These are phyloP conservation scores for Xiphophorus maculatus DNA, from an alignment of 2,113 vertebrate genomes.

Conservation along the genomic window DNA sequence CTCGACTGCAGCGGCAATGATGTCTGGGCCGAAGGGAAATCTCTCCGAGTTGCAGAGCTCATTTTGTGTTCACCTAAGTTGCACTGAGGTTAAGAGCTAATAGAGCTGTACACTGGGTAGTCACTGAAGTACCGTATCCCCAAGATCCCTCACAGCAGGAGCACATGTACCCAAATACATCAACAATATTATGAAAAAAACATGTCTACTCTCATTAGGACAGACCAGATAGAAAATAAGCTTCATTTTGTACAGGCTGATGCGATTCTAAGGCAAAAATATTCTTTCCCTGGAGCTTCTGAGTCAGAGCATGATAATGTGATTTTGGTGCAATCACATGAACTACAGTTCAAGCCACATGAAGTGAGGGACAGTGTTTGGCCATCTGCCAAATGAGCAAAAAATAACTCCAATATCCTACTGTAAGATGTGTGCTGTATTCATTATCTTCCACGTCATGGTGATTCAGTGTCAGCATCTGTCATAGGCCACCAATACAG, in stretches of 20 bases:
- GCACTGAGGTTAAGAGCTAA: conserved; percentile 64
- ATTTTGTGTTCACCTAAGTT: conserved; percentile 59
- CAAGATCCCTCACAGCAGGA: conserved; percentile 6
- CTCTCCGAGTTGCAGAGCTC: conserved; percentile 49
- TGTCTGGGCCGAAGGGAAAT: conserved; percentile 62
- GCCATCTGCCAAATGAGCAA: conserved; percentile 25
- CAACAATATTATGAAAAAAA: conserved; percentile 34
- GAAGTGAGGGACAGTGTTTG: conserved; percentile 33
- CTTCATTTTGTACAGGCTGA: conserved; percentile 49
- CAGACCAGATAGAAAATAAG: conserved; percentile 15
- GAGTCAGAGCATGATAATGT: conserved; percentile 64
- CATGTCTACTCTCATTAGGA: conserved; percentile 10
- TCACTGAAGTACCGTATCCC: conserved; percentile 34
- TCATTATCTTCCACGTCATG: conserved; percentile 45
- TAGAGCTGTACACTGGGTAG: conserved; percentile 40
- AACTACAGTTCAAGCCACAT: conserved; percentile 31
- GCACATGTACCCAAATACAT: conserved; percentile 17
- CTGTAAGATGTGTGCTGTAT: conserved; percentile 29
- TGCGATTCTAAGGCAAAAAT: conserved; percentile 40
- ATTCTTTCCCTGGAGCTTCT: conserved; percentile 36
- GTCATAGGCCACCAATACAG: conserved; percentile 35
- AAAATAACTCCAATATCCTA: conserved; percentile 16
- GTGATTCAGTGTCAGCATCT: conserved; percentile 50
- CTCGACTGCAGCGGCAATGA: conserved; percentile 43
- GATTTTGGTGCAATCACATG: conserved; percentile 40